These are phyloP conservation scores for Rhinopomastus cyanomelas DNA, from an alignment of 2,113 vertebrate genomes.

Conservation along the genomic window DNA sequence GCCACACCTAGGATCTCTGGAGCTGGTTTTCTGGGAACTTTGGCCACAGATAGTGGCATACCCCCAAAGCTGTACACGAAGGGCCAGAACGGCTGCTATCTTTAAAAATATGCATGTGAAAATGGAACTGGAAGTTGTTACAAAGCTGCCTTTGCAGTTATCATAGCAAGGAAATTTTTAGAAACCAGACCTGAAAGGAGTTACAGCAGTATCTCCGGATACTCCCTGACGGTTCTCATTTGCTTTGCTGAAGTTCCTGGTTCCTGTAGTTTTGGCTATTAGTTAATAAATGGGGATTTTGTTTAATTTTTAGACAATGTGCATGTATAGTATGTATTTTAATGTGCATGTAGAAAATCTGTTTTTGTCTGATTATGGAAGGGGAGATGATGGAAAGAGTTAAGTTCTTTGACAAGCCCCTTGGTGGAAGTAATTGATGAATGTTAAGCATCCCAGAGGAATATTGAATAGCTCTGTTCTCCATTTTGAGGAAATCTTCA, in stretches of 20 bases:
- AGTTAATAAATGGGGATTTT: neutral
- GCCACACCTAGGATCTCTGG: slow-evolving; percentile 12
- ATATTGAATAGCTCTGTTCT: neutral
- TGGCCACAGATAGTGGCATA: neutral
- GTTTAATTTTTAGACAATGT: neutral
- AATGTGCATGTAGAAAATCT: neutral
- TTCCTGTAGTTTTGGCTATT: neutral
- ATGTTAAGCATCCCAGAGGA: neutral
- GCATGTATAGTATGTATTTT: neutral
- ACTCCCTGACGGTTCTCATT: neutral
- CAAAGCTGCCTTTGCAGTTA: slow-evolving; percentile 34
- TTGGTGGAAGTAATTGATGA: neutral
- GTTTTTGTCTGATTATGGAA: neutral
- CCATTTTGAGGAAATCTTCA: neutral
- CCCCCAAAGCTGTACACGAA: fast-evolving
- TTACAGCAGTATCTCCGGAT: neutral
- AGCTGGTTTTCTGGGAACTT: neutral
- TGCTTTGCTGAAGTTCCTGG: neutral
- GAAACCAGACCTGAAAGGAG: neutral
- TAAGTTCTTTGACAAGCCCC: neutral
- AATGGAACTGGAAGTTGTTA: neutral
- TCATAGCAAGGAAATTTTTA: neutral
- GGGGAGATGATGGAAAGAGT: neutral
- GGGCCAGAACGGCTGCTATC: neutral
- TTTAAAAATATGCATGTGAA: neutral